Evolutionary conservation across 2,888 invertebrate species (phyloP).

Genomic region (Molorchus minor): DNA sequence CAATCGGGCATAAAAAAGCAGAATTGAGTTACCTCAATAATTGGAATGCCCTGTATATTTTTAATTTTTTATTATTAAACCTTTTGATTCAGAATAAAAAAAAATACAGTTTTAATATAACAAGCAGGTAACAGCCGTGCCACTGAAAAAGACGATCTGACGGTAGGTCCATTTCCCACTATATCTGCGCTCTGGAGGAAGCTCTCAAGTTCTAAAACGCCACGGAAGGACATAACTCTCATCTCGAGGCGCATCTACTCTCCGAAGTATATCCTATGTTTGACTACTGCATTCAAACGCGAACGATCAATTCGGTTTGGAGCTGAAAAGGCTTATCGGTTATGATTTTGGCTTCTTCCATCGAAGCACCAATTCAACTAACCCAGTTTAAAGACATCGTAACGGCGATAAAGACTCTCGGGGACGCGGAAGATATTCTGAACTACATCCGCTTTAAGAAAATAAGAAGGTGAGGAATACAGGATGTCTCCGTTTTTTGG

Average conservation of each 20-base stretch:
- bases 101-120: too few relatives aligned
- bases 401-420: constrained; percentile 43
- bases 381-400: constrained; percentile 46
- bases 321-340: constrained; percentile 47
- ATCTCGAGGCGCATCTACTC: not conserved
- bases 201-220: not conserved
- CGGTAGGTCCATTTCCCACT: too few relatives aligned
- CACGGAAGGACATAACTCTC: not conserved
- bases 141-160: too few relatives aligned
- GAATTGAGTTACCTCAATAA: too few relatives aligned
- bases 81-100: too few relatives aligned
- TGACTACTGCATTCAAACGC: constrained; percentile 13
- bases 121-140: too few relatives aligned
- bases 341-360: constrained; percentile 47
- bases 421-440: constrained; percentile 28
- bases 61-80: too few relatives aligned
- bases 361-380: constrained; percentile 49
- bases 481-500: too few relatives aligned
- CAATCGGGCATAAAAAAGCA: too few relatives aligned
- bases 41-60: too few relatives aligned
- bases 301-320: constrained; percentile 23
- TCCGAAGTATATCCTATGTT: not conserved
- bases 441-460: constrained; percentile 43
- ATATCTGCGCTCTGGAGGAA: too few relatives aligned
- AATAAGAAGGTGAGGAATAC: too few relatives aligned